Evolutionary conservation across 2,888 invertebrate genomes (phyloP).

Genomic region (Sicus ferrugineus): DNA sequence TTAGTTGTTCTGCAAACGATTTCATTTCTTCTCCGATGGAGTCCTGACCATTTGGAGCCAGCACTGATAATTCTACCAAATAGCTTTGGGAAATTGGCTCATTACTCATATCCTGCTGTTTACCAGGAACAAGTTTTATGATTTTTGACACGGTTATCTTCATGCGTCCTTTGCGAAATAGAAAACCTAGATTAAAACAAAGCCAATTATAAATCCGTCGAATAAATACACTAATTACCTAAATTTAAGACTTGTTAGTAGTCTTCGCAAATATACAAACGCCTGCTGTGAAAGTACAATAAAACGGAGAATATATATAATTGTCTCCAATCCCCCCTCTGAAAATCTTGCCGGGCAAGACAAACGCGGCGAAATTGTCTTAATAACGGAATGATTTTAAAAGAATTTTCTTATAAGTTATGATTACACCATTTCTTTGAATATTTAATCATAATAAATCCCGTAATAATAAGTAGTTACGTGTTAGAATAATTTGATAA

Average conservation of each 20-base stretch:
- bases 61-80: constrained; percentile 87
- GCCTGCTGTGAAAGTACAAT: too few species aligned
- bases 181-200: constrained; percentile 67
- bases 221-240: neutral
- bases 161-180: constrained; percentile 96
- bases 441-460: too few species aligned
- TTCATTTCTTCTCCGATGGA: constrained; percentile 96
- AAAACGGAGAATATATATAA: too few species aligned
- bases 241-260: neutral
- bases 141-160: constrained; percentile 96
- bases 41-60: constrained; percentile 89
- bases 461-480: too few species aligned
- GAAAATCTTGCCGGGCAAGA: too few species aligned
- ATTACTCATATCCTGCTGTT: constrained; percentile 71
- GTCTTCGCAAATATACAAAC: too few species aligned
- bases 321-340: too few species aligned
- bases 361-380: too few species aligned
- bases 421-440: too few species aligned
- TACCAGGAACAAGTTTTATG: constrained; percentile 82
- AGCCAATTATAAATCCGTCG: neutral
- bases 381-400: too few species aligned
- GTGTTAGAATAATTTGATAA: too few species aligned
- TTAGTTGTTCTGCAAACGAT: constrained; percentile 91
- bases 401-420: too few species aligned
- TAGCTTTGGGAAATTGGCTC: constrained; percentile 93